Percentiles rank a stretch among this genome's conserved stretches.
phyloP scores from a whole-genome alignment of 2,797 vertebrate genomes.

The Nyctalus aviator region DNA sequence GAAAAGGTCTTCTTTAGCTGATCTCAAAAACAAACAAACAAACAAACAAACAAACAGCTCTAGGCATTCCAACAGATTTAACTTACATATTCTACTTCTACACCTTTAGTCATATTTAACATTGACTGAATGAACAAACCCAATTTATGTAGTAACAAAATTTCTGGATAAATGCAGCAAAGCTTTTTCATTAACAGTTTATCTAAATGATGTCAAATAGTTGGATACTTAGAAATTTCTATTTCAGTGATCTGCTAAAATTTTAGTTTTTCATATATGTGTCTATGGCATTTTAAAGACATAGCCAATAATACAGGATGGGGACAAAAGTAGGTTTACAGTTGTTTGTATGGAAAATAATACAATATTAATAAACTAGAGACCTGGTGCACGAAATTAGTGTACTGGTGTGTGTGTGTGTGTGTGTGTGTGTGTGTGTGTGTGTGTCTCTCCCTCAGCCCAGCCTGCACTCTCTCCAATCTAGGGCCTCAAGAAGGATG shows the following conservation, averaged over 20 bases:
- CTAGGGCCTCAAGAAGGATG: too few species aligned
- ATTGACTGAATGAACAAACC: background rate
- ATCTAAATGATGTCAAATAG: conserved; percentile 46
- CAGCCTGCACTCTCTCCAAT: too few species aligned
- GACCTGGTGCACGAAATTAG: too few species aligned
- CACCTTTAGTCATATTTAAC: background rate
- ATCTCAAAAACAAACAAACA: conserved; percentile 11
- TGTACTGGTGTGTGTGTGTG: too few species aligned
- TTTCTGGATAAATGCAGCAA: conserved; percentile 24
- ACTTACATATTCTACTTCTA: conserved; percentile 42
- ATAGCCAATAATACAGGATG: background rate
- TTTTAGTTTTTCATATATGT: conserved; percentile 52
- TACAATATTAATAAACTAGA: background rate
- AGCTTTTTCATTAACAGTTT: conserved; percentile 46
- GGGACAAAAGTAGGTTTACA: background rate
- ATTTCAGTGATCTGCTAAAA: conserved; percentile 45
- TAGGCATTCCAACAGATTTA: conserved; percentile 46
- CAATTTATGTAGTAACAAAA: conserved; percentile 11
- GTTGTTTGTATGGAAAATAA: background rate
- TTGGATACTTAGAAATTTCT: conserved; percentile 24
- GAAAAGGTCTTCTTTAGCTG: conserved; percentile 27
- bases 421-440: too few species aligned
- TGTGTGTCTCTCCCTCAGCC: too few species aligned
- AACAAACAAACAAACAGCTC: conserved; percentile 56
- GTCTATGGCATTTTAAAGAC: conserved; percentile 36